Conservation (phyloP, 2,113 vertebrate species). For the Protobothrops flavoviridis region DNA sequence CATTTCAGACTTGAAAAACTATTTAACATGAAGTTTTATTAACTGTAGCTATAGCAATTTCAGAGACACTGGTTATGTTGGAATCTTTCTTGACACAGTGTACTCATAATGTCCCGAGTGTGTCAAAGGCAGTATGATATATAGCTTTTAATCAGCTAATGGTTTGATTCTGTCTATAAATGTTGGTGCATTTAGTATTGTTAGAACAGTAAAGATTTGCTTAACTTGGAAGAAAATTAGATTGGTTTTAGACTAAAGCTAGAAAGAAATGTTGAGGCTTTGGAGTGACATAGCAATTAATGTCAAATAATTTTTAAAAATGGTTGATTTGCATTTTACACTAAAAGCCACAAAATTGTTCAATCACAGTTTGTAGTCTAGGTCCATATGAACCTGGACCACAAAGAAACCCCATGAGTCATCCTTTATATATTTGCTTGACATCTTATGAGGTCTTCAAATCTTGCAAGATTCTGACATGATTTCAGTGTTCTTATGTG, state of each 20-base stretch:
- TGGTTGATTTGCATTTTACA: not conserved
- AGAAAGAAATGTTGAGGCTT: conserved; percentile 19
- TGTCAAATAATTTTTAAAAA: not conserved
- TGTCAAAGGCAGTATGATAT: conserved; percentile 63
- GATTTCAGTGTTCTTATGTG: not conserved
- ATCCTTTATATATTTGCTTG: not conserved
- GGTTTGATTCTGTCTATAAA: conserved; percentile 52
- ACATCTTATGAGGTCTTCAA: not conserved
- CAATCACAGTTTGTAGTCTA: not conserved
- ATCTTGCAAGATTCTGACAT: not conserved
- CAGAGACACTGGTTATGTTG: conserved; percentile 53
- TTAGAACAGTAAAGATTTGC: conserved; percentile 55
- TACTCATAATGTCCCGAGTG: conserved; percentile 64
- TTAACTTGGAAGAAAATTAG: conserved; percentile 13
- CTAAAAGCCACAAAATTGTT: not conserved
- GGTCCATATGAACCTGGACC: not conserved
- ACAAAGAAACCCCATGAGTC: not conserved
- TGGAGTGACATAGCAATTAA: conserved; percentile 26
- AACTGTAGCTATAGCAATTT: conserved; percentile 67
- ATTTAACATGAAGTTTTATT: conserved; percentile 66
- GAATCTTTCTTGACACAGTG: conserved; percentile 64
- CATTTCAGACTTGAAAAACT: conserved; percentile 34
- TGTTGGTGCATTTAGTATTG: conserved; percentile 42
- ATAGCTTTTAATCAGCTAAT: conserved; percentile 75
- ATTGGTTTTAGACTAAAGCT: conserved; percentile 36